Conservation (phyloP, 2,888 invertebrate species). For the Eulithis testata region DNA sequence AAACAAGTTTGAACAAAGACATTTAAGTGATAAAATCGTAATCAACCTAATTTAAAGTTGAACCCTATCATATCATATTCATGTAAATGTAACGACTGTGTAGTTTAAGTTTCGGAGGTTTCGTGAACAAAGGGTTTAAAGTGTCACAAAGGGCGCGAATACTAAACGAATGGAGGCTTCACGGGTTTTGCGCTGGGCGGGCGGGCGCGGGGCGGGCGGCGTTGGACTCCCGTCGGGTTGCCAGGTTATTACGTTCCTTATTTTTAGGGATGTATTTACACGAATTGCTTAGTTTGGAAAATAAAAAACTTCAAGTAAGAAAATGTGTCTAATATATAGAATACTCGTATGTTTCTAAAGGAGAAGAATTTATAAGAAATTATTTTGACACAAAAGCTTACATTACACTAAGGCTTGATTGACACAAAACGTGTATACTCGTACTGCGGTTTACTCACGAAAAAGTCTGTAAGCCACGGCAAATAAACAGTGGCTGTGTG, state of each 20-base stretch:
- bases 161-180: slow-evolving; percentile 76
- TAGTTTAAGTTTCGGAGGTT: slow-evolving; percentile 62
- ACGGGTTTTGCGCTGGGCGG: slow-evolving; percentile 51
- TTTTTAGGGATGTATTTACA: slow-evolving; percentile 10
- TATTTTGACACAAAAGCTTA: too few species aligned
- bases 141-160: slow-evolving; percentile 83
- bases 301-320: too few species aligned
- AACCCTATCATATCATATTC: slow-evolving; percentile 39
- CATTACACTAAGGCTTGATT: too few species aligned
- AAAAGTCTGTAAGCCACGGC: too few species aligned
- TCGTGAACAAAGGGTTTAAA: slow-evolving; percentile 77
- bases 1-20: slow-evolving; percentile 17
- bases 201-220: slow-evolving; percentile 45
- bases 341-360: too few species aligned
- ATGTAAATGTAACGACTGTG: slow-evolving; percentile 52
- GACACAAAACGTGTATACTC: too few species aligned
- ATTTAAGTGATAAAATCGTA: slow-evolving; percentile 36
- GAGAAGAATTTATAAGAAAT: too few species aligned
- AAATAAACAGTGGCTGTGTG: too few species aligned
- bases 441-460: too few species aligned
- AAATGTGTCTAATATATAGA: too few species aligned
- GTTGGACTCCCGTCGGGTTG: slow-evolving; percentile 46
- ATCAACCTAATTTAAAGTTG: slow-evolving; percentile 40
- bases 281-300: slow-evolving; percentile 5
- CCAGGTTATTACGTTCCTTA: slow-evolving; percentile 38